phyloP scores from a whole-genome alignment of 2,797 vertebrate genomes.

The Gymnocypris eckloni region DNA sequence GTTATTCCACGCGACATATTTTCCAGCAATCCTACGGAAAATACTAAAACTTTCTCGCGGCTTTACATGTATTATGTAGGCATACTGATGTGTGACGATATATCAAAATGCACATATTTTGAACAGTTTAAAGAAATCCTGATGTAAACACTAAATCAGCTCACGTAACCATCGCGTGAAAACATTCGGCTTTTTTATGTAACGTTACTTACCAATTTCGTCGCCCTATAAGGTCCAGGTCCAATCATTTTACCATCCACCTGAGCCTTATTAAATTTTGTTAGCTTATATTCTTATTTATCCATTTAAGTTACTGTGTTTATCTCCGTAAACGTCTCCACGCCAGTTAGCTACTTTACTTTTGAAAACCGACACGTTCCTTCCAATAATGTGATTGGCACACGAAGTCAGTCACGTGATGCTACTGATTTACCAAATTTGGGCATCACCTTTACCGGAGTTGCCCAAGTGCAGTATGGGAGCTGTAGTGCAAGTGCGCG shows the following conservation, averaged over 20 bases:
- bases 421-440: background rate
- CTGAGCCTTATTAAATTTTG: background rate
- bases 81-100: background rate
- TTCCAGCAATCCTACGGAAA: background rate
- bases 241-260: conserved; percentile 83
- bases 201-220: conserved; percentile 80
- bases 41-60: background rate
- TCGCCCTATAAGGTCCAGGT: conserved; percentile 85
- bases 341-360: background rate
- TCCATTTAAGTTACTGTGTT: background rate
- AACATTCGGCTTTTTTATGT: background rate
- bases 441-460: background rate
- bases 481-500: background rate
- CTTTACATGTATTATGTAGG: background rate
- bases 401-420: conserved; percentile 45
- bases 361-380: conserved; percentile 57
- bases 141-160: background rate
- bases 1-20: background rate
- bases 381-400: conserved; percentile 58
- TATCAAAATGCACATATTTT: background rate
- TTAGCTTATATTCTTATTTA: background rate
- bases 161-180: background rate
- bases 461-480: conserved; percentile 1
- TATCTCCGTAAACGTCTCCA: background rate
- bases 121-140: background rate